Percentiles rank a stretch among this genome's conserved stretches.
Evolutionary conservation across 2,888 invertebrate species (phyloP).

Genomic region (Lamellibrachia columna): DNA sequence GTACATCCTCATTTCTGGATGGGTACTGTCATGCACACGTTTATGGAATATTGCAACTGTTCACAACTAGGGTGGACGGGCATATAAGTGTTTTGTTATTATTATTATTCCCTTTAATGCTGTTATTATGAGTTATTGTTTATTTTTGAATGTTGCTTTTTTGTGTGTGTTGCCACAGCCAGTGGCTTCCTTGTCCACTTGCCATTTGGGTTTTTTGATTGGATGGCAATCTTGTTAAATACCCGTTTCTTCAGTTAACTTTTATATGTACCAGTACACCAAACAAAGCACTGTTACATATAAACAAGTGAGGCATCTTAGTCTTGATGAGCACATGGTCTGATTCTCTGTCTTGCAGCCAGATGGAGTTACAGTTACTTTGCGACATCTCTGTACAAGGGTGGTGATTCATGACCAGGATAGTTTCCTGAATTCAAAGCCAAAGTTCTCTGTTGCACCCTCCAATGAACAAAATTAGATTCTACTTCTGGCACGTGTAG

Average conservation of each 20-base stretch:
- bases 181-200: too few relatives aligned
- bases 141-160: background rate
- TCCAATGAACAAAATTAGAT: too few relatives aligned
- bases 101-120: background rate
- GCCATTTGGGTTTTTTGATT: too few relatives aligned
- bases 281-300: too few relatives aligned
- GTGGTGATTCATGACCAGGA: background rate
- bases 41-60: background rate
- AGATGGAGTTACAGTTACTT: conserved; percentile 55
- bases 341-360: conserved; percentile 43
- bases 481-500: too few relatives aligned
- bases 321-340: background rate
- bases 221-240: too few relatives aligned
- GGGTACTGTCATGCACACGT: background rate
- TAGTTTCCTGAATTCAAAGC: background rate
- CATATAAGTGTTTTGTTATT: background rate
- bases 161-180: too few relatives aligned
- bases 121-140: background rate
- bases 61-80: background rate
- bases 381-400: conserved; percentile 43
- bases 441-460: too few relatives aligned
- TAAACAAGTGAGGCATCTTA: too few relatives aligned
- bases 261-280: too few relatives aligned
- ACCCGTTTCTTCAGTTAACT: too few relatives aligned
- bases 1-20: background rate